phyloP scores from a whole-genome alignment of 64 coral and sea anemone species.

The Montipora foliosa region DNA sequence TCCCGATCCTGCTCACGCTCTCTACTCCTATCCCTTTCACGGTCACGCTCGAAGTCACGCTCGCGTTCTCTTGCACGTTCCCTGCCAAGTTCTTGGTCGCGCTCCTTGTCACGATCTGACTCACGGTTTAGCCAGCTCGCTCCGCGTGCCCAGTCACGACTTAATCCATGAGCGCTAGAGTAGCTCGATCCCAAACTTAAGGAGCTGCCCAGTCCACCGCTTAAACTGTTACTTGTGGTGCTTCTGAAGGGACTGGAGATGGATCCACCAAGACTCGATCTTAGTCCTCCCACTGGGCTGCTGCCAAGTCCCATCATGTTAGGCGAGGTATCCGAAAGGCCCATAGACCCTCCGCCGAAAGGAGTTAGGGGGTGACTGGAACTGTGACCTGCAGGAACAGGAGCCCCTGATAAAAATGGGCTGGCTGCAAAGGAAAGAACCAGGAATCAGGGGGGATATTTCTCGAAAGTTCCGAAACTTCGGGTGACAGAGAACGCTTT shows the following conservation, averaged over 20 bases:
- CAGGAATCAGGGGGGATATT: background rate
- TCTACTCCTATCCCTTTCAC: slow-evolving; percentile 78
- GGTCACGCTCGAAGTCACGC: slow-evolving; percentile 66
- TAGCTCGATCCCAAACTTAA: slow-evolving; percentile 58
- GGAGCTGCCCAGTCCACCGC: slow-evolving; percentile 45
- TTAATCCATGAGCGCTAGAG: slow-evolving; percentile 39
- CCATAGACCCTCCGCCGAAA: slow-evolving; percentile 53
- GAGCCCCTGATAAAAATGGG: slow-evolving; percentile 26
- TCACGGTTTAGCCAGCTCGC: slow-evolving; percentile 83
- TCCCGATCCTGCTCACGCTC: slow-evolving; percentile 63
- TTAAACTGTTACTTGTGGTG: slow-evolving; percentile 40
- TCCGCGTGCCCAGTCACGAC: slow-evolving; percentile 70
- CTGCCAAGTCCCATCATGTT: slow-evolving; percentile 64
- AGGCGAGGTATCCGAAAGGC: slow-evolving; percentile 42
- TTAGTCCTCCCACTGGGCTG: slow-evolving; percentile 71
- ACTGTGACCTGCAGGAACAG: slow-evolving; percentile 9
- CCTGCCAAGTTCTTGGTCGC: slow-evolving; percentile 61
- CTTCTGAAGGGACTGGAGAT: slow-evolving; percentile 59
- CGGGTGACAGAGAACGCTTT: too few species aligned
- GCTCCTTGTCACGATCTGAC: slow-evolving; percentile 79
- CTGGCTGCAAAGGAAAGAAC: slow-evolving; percentile 30
- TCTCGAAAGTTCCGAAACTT: too few species aligned
- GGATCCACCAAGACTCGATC: slow-evolving; percentile 62
- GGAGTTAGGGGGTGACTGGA: slow-evolving; percentile 64
- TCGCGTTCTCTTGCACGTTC: slow-evolving; percentile 67